Percentiles rank a stretch among this genome's conserved stretches.
Conservation (phyloP, 37 sponge, comb jelly and placozoan genomes). For the Axinella damicornis region DNA sequence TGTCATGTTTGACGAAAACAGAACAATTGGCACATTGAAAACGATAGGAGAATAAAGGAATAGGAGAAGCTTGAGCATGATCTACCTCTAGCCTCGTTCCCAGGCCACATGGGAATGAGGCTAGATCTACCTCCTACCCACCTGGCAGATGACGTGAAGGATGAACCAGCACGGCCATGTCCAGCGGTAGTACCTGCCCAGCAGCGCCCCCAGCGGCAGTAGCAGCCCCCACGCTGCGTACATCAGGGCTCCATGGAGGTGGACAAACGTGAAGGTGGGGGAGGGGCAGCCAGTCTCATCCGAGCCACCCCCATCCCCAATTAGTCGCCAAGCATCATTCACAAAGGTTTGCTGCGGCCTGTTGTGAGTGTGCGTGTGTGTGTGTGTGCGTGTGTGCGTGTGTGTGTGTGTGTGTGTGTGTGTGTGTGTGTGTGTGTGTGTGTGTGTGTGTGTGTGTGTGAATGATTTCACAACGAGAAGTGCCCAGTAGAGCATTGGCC, state of each 20-base stretch:
- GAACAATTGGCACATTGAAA: too few relatives aligned
- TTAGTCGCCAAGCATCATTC: slow-evolving; percentile 61
- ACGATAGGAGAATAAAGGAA: background rate
- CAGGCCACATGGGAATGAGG: too few relatives aligned
- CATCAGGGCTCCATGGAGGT: slow-evolving; percentile 79
- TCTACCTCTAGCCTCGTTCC: too few relatives aligned
- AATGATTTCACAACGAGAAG: too few relatives aligned
- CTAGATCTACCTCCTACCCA: slow-evolving; percentile 7
- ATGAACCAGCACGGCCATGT: slow-evolving; percentile 69
- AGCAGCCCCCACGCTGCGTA: slow-evolving; percentile 73
- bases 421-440: too few relatives aligned
- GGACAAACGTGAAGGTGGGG: slow-evolving; percentile 46
- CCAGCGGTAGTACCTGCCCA: slow-evolving; percentile 77
- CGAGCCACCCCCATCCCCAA: slow-evolving; percentile 2
- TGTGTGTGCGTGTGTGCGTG: too few relatives aligned
- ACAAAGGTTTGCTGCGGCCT: too few relatives aligned
- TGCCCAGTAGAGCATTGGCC: too few relatives aligned
- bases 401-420: too few relatives aligned
- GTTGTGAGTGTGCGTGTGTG: too few relatives aligned
- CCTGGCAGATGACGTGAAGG: slow-evolving; percentile 68
- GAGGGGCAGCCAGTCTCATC: slow-evolving; percentile 19
- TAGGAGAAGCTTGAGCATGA: background rate
- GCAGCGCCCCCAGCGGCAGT: slow-evolving; percentile 68
- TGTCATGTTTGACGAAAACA: too few relatives aligned
- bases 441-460: too few relatives aligned